Conservation (phyloP, 2,888 invertebrate species). For the Hoplodrina ambigua region DNA sequence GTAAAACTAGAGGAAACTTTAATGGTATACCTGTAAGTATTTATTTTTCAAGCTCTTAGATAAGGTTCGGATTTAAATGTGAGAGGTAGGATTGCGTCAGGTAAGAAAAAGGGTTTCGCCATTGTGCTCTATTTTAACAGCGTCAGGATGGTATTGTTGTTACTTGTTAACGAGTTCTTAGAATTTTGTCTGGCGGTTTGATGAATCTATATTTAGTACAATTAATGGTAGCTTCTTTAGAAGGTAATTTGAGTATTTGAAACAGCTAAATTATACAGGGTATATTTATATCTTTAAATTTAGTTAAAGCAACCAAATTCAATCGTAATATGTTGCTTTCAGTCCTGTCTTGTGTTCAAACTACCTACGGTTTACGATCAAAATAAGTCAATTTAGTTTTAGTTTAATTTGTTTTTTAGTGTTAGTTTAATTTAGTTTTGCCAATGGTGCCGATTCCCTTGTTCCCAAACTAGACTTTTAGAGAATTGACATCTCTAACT, state of each 20-base stretch:
- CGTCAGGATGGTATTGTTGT: background rate
- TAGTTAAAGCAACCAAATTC: background rate
- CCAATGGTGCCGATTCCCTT: no score
- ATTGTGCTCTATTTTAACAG: conserved; percentile 22
- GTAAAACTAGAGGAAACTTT: conserved; percentile 67
- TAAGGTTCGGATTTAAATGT: conserved; percentile 52
- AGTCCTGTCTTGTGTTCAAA: no score
- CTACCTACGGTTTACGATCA: no score
- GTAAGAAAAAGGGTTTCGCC: conserved; percentile 1
- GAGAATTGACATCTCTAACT: no score
- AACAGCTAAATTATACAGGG: background rate
- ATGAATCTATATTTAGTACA: background rate
- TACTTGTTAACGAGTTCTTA: background rate
- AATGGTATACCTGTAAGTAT: conserved; percentile 54
- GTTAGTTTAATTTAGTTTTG: no score
- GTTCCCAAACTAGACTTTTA: no score
- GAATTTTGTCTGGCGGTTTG: background rate
- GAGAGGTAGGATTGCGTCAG: conserved; percentile 35
- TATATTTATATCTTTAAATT: background rate
- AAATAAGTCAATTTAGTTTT: no score
- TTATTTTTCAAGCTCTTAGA: conserved; percentile 54
- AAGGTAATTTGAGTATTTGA: background rate
- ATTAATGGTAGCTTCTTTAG: background rate
- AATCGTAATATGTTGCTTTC: background rate
- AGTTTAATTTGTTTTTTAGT: no score